Evolutionary conservation across 2,888 invertebrate species (phyloP), one percentile per base, ranked within the genome.

Genomic region (Prosapia bicincta): DNA sequence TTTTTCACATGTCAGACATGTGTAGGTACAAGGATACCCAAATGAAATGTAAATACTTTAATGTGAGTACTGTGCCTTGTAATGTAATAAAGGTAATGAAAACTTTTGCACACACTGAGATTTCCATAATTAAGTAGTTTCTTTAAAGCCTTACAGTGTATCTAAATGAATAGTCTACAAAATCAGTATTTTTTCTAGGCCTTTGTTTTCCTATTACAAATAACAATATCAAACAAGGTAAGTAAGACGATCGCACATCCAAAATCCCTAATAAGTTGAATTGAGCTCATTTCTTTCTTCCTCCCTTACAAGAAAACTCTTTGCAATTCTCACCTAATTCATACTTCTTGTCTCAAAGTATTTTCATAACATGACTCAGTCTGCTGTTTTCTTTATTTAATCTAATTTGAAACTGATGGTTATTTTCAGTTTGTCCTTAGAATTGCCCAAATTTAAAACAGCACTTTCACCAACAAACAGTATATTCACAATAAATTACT

Each of bases 11-110:
- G 32, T 25, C 9, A 38, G 68, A 26, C 73, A 66, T 38, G 73
- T 54, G 32, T 73, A 67, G 0, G 26, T 65, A 28, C 73, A 9
- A 32, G 73, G 68, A 20, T 73, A 73, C 28, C 28, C 65, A 26
- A 73, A 73, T 24, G 73, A 73, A 32, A 73, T 67, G 24, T 73
- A 73, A 0, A 73, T 68, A 30, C 15, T 66, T 20, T 67, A 1
- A 66, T 66, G 28, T 30, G 25, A 24, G 24, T 73, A 68, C 24
- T 73, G 26, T 1, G 67, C 68, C n/a, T 6, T 1, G 2, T 38
- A 38, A 9, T 13, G 13, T 15, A 38, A 13, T 9, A 38, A 38
- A 13, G 38, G 38, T 2, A 2, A 38, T 38, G 10, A 38, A 38
- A 38, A 15, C 38, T 13, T 38, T 38, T 2, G 38, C 38, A 38